Evolutionary conservation across 1,140 invertebrate species (phyloP).

Genomic region (Caerostris darwini): DNA sequence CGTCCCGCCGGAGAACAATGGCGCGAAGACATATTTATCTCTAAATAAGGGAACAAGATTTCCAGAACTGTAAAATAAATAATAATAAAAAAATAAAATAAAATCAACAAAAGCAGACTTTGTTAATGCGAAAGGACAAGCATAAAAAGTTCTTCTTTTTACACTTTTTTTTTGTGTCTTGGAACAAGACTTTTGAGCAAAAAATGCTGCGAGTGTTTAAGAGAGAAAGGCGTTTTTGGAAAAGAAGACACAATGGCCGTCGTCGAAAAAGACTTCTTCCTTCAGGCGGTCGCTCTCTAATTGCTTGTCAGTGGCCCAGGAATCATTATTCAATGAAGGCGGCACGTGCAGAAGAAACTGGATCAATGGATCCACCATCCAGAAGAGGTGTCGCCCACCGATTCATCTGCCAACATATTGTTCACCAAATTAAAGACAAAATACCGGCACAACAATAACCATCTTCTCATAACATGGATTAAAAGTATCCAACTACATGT

Average conservation of each 20-base stretch:
- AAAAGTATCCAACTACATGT: background rate
- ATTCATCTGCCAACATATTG: background rate
- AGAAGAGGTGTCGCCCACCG: background rate
- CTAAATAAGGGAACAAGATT: background rate
- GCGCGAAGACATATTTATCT: slow-evolving; percentile 8
- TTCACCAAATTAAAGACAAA: background rate
- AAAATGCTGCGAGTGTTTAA: background rate
- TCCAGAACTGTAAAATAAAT: background rate
- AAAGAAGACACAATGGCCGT: background rate
- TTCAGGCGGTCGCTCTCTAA: background rate
- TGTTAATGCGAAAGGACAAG: background rate
- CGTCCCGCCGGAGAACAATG: background rate
- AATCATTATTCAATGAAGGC: slow-evolving; percentile 4
- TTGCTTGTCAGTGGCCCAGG: background rate
- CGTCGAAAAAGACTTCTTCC: background rate
- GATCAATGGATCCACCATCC: too few species aligned
- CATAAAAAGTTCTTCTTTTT: slow-evolving; percentile 19
- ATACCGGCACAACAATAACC: background rate
- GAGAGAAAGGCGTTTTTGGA: background rate
- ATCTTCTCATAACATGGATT: background rate
- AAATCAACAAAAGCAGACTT: too few species aligned
- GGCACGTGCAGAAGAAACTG: background rate
- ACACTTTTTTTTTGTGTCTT: background rate
- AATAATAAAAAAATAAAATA: background rate
- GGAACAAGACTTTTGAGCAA: background rate